These are phyloP conservation scores for Dusona sp. DNA, from an alignment of 2,888 invertebrate species.

Conservation along the genomic window DNA sequence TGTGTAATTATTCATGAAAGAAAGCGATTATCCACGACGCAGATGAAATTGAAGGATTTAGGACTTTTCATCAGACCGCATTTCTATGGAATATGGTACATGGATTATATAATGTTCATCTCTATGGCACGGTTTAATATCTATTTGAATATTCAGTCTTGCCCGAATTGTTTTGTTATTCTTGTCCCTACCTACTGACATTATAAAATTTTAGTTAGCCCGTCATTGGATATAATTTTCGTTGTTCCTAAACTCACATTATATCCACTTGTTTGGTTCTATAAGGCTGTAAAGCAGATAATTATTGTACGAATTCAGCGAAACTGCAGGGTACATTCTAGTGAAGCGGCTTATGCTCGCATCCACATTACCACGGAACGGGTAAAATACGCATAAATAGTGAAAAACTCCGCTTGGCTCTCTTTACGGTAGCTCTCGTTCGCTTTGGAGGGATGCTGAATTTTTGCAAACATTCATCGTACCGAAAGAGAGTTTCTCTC, in stretches of 20 bases:
- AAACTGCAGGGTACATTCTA: conserved; percentile 67
- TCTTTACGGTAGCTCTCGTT: conserved; percentile 8
- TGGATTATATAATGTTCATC: conserved; percentile 16
- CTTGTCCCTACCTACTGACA: background rate
- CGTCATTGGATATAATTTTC: background rate
- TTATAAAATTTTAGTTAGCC: background rate
- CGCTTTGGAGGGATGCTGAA: conserved; percentile 31
- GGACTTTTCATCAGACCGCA: conserved; percentile 47
- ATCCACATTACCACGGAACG: conserved; percentile 35
- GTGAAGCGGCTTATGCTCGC: conserved; percentile 43
- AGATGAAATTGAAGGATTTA: conserved; percentile 61
- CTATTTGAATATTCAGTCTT: conserved; percentile 12
- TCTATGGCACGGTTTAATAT: conserved; percentile 14
- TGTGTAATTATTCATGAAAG: conserved; percentile 63
- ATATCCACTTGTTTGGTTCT: background rate
- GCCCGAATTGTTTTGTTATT: conserved; percentile 9
- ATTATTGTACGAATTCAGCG: conserved; percentile 75
- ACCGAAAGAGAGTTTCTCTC: conserved; percentile 28
- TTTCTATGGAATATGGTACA: conserved; percentile 34
- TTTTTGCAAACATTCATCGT: conserved; percentile 52
- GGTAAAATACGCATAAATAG: conserved; percentile 18
- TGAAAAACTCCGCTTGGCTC: conserved; percentile 33
- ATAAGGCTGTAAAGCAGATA: conserved; percentile 14
- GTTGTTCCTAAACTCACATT: background rate
- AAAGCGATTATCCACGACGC: conserved; percentile 65